These are phyloP conservation scores for Heliocidaris erythrogramma DNA, from an alignment of 35 echinoderm and acorn worm species.

Conservation along the genomic window DNA sequence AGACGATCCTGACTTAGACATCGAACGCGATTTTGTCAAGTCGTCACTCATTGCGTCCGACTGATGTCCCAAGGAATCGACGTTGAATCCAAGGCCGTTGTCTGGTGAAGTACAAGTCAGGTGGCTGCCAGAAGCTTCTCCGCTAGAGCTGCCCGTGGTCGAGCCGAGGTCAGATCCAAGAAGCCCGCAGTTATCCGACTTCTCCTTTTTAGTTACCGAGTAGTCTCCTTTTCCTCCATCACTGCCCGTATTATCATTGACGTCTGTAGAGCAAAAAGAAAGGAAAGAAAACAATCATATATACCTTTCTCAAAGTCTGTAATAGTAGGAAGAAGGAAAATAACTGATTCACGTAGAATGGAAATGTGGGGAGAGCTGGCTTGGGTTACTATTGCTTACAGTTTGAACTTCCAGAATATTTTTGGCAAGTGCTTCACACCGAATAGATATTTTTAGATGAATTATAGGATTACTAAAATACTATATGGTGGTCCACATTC, in stretches of 20 bases:
- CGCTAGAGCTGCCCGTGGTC: neutral
- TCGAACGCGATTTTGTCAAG: conserved; percentile 15
- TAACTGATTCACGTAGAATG: too few relatives aligned
- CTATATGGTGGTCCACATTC: too few relatives aligned
- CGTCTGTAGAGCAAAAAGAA: conserved; percentile 8
- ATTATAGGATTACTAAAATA: too few relatives aligned
- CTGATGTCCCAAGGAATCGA: conserved; percentile 31
- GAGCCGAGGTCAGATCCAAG: conserved; percentile 27
- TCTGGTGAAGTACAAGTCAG: conserved; percentile 31
- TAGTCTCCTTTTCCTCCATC: conserved; percentile 35
- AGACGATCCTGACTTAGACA: conserved; percentile 53
- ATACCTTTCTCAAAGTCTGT: neutral
- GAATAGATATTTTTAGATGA: too few relatives aligned
- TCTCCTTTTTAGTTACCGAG: conserved; percentile 35
- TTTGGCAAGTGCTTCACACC: too few relatives aligned
- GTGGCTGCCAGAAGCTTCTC: conserved; percentile 31
- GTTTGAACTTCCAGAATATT: too few relatives aligned
- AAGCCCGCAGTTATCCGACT: conserved; percentile 7
- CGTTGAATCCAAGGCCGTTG: conserved; percentile 35
- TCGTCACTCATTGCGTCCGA: conserved; percentile 30
- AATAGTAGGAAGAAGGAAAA: too few relatives aligned
- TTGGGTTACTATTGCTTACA: too few relatives aligned
- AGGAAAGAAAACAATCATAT: neutral
- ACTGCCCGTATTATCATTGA: conserved; percentile 11
- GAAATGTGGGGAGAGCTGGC: too few relatives aligned